A percentile compares a stretch with the other conserved stretches of the same genome.
phyloP scores from a whole-genome alignment of 2,113 vertebrate species.

The Psophia crepitans region DNA sequence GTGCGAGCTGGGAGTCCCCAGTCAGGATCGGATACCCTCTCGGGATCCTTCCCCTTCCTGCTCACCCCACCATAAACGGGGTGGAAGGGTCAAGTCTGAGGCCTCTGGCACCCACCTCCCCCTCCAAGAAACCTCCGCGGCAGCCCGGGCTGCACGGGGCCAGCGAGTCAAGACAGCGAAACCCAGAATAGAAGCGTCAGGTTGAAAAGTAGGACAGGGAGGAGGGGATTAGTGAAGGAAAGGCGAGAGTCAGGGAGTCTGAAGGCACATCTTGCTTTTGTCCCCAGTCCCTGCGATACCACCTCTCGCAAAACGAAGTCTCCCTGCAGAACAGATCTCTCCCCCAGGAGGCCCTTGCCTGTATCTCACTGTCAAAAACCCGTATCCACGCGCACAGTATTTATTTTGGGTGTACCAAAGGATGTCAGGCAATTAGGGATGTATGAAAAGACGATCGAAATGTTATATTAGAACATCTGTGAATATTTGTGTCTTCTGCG shows the following conservation, averaged over 20 bases:
- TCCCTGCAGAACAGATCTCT: background rate
- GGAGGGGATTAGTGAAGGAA: background rate
- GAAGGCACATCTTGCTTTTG: background rate
- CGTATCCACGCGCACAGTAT: fast-evolving
- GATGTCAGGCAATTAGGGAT: background rate
- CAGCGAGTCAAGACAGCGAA: background rate
- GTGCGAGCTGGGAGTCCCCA: fast-evolving
- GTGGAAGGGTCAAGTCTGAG: background rate
- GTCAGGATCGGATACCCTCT: fast-evolving
- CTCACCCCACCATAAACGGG: fast-evolving
- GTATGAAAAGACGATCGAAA: background rate
- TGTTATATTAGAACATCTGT: background rate
- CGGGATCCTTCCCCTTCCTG: fast-evolving
- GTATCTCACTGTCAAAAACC: background rate
- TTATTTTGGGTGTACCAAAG: background rate
- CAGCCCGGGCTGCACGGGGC: background rate
- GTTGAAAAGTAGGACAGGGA: slow-evolving; percentile 13
- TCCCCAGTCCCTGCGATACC: background rate
- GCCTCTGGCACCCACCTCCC: background rate
- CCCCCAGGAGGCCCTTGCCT: fast-evolving
- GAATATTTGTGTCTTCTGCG: background rate
- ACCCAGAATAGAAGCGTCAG: background rate
- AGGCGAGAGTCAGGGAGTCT: background rate
- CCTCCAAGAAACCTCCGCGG: background rate
- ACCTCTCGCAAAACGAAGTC: background rate